Conservation (phyloP, 2,888 invertebrate genomes). For the Linnaemya tessellans region DNA sequence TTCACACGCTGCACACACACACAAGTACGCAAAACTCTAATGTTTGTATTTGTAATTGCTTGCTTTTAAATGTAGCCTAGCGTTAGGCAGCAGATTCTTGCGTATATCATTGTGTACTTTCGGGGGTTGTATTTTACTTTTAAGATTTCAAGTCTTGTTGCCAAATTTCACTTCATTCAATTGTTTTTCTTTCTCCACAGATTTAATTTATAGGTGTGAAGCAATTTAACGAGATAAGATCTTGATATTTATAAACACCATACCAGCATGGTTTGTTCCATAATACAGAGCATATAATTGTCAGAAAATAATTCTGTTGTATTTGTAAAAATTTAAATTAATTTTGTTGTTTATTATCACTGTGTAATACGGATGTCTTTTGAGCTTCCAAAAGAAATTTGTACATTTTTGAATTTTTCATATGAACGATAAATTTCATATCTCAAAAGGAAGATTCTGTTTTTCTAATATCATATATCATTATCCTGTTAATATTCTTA, state of each 20-base stretch:
- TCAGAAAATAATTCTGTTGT: neutral
- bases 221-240: neutral
- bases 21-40: neutral
- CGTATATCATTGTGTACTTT: neutral
- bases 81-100: neutral
- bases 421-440: neutral
- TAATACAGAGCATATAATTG: neutral
- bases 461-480: neutral
- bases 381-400: slow-evolving; percentile 17
- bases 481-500: slow-evolving; percentile 29
- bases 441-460: neutral
- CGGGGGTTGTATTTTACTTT: slow-evolving; percentile 4
- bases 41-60: slow-evolving; percentile 4
- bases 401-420: neutral
- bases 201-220: slow-evolving; percentile 10
- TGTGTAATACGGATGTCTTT: slow-evolving; percentile 1
- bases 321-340: slow-evolving; percentile 11
- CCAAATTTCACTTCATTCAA: slow-evolving; percentile 25
- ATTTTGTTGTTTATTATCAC: neutral
- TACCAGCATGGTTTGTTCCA: neutral
- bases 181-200: neutral
- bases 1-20: neutral
- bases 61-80: slow-evolving; percentile 1
- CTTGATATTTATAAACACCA: slow-evolving; percentile 30
- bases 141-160: slow-evolving; percentile 14